Evolutionary conservation across 2,113 vertebrate species (phyloP), one percentile per base, ranked within the genome.

Genomic region (Albula glossodonta): DNA sequence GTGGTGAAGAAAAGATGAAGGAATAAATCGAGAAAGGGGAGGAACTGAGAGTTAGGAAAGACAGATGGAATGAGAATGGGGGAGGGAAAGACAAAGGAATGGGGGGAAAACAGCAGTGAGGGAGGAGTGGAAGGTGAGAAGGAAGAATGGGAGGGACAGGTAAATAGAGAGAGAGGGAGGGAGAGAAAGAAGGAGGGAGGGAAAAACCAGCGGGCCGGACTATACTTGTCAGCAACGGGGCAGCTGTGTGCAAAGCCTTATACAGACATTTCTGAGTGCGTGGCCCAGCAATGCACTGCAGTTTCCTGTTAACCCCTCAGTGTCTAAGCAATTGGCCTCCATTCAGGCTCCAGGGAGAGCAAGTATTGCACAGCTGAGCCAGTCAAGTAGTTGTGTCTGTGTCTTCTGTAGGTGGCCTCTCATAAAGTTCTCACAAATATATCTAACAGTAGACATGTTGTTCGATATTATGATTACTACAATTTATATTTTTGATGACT

Each of bases 251-350:
- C 91, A 91, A 74, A 89, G 90, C 93, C 94, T 86, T 95, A 94
- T 95, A 95, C 91, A 96, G 95, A 93, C 93, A 94, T 94, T 93
- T 95, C 87, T 88, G 91, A 91, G 88, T 83, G 82, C 78, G 31
- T 91, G 88, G 83, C 89, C 87, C 79, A 60, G 86, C 83, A 31
- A 9, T 81, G 86, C 87, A 25, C 88, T 87, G 86, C 50, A 56
- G 87, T 91, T 94, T 94, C 94, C 94, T 94, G 94, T 95, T 95
- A 95, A 95, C 94, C 88, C 92, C 77, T 91, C 56, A 31, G 78
- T 91, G 83, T 51, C 89, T 12, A 41, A 56, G 56, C 51, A 85
- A 89, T 84, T 66, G 31, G 51, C 70, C 88, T 83, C 86, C 1
- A 12, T 49, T 74, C 13, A 48, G 82, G 4, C 53, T 88, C 57